Evolutionary conservation across 2,797 vertebrate genomes (phyloP), one percentile per base, ranked within the genome.

Genomic region (Gymnocypris eckloni): DNA sequence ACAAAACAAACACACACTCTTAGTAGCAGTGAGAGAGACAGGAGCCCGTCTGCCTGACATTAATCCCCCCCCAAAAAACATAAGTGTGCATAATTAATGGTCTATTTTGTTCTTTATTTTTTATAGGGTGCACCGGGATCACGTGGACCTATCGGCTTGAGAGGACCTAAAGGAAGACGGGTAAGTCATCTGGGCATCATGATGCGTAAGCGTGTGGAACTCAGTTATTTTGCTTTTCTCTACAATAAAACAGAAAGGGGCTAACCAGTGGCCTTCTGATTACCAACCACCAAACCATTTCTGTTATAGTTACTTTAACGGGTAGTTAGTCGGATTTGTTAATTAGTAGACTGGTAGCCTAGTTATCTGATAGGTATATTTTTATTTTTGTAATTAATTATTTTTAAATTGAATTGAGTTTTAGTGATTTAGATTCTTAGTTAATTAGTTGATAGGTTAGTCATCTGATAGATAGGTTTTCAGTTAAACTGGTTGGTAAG

Each of bases 91-190:
- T 67, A 18, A 37, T 77, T 72, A 67, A 72, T 87, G 77, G 20
- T 72, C 45, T 66, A 97, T 88, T 91, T 71, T 83, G 48, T 83
- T 64, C 33, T 33, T 33, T 33, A 33, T 33, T 39, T 6, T 41
- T 7, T 66, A 41, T 91, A 99, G 98, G 98, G 98, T 88, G 91
- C 95, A 12, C 79, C 93, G 87, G 98, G 98, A 93, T 93, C 94
- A 86, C 89, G 92, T 69, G 98, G 98, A 66, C 94, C 94, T 0
- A 92, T 93, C 37, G 98, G 98, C 85, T 91, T 93, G 78, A 96
- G 97, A 93, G 98, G 98, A 91, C 67, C 94, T 37, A 99, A 99
- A 92, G 98, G 98, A 88, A 96, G 93, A 88, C 92, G 94, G 96
- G 98, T 99, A 93, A 95, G 97, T 90, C 56, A 81, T 64, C 33